phyloP scores from a whole-genome alignment of 1,140 invertebrate species.

The Oedothorax gibbosus region DNA sequence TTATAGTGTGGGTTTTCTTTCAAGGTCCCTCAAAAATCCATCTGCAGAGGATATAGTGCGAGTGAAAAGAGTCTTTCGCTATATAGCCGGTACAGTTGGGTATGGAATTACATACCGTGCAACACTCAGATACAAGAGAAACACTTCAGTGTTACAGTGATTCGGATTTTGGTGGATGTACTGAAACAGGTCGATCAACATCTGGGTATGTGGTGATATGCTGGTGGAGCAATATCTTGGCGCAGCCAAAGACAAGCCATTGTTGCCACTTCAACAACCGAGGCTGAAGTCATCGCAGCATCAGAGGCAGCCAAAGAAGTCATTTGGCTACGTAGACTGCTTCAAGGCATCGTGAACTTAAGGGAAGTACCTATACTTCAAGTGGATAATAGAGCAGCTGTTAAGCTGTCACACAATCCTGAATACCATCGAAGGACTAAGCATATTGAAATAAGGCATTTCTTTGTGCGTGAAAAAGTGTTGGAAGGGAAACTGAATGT shows the following conservation, averaged over 20 bases:
- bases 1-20: slow-evolving; percentile 66
- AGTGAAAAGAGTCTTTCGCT: slow-evolving; percentile 67
- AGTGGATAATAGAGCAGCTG: too few relatives aligned
- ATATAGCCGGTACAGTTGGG: slow-evolving; percentile 68
- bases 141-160: slow-evolving; percentile 63
- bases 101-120: not conserved
- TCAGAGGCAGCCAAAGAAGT: slow-evolving; percentile 30
- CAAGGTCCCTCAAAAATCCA: slow-evolving; percentile 25
- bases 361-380: not conserved
- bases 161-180: slow-evolving; percentile 68
- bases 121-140: slow-evolving; percentile 10
- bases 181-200: slow-evolving; percentile 49
- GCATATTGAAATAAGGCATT: too few relatives aligned
- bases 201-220: slow-evolving; percentile 19
- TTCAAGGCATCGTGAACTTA: not conserved
- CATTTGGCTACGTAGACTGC: slow-evolving; percentile 20
- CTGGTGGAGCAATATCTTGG: slow-evolving; percentile 39
- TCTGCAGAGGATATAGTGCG: slow-evolving; percentile 65
- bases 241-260: slow-evolving; percentile 19
- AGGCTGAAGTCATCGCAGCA: slow-evolving; percentile 48
- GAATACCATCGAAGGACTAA: too few relatives aligned
- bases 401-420: too few relatives aligned
- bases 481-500: too few relatives aligned
- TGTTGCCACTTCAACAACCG: slow-evolving; percentile 47
- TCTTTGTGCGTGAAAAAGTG: too few relatives aligned